A percentile compares a stretch with the other conserved stretches of the same genome.
Evolutionary conservation across 2,113 vertebrate species (phyloP).

Genomic region (Nothocercus nigrocapillus): DNA sequence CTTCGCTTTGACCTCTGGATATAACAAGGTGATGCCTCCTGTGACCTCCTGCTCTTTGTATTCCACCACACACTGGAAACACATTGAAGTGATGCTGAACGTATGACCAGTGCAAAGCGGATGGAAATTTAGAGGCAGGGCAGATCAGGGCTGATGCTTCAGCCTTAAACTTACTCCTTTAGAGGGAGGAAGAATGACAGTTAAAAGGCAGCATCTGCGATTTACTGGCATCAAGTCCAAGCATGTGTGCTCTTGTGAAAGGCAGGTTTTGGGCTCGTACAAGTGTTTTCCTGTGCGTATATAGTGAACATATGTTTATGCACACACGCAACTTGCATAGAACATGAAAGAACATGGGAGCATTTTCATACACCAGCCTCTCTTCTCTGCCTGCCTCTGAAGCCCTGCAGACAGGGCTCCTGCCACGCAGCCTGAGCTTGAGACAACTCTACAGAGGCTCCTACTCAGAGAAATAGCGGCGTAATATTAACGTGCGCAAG

Average conservation of each 20-base stretch:
- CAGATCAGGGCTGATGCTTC: conserved; percentile 6
- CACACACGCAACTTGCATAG: neutral
- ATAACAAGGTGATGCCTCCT: conserved; percentile 57
- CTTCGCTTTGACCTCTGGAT: conserved; percentile 70
- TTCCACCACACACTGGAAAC: conserved; percentile 33
- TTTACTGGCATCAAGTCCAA: neutral
- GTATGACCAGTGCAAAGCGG: conserved; percentile 27
- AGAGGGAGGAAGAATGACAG: neutral
- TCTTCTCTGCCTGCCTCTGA: neutral
- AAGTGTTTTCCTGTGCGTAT: neutral
- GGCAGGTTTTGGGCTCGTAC: neutral
- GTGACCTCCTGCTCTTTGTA: conserved; percentile 55
- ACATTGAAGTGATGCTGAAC: conserved; percentile 26
- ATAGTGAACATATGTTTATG: neutral
- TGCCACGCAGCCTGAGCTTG: neutral
- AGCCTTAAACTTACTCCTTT: conserved; percentile 1
- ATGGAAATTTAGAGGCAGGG: conserved; percentile 15
- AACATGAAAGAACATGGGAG: rapidly evolving
- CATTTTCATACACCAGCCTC: neutral
- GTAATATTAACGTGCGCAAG: neutral
- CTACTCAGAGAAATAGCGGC: neutral
- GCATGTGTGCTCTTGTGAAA: neutral
- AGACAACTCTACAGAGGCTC: neutral
- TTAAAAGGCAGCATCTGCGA: conserved; percentile 21
- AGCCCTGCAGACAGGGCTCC: neutral